Evolutionary conservation across 1,140 invertebrate genomes (phyloP).

Genomic region (Melipona quadrifasciata): DNA sequence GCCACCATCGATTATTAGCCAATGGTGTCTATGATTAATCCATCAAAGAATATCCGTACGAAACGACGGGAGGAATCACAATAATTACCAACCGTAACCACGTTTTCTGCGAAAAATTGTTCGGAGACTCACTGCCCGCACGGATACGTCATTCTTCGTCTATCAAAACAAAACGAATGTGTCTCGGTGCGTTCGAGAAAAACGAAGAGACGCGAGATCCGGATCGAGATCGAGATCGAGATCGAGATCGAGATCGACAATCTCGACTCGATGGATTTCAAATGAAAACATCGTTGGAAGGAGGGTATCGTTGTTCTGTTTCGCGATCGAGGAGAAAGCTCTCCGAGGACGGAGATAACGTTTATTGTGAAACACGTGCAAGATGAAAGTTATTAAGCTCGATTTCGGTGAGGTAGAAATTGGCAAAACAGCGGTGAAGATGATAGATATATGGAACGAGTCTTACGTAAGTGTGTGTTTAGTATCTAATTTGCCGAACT

Average conservation of each 20-base stretch:
- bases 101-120: slow-evolving; percentile 15
- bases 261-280: neutral
- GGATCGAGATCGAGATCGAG: neutral
- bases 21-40: neutral
- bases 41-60: neutral
- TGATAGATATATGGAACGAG: slow-evolving; percentile 69
- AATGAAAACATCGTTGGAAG: neutral
- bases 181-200: neutral
- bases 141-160: slow-evolving; percentile 35
- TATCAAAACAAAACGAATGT: slow-evolving; percentile 52
- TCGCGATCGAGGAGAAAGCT: neutral
- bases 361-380: neutral
- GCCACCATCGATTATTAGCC: neutral
- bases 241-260: neutral
- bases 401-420: slow-evolving; percentile 68
- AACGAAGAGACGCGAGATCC: neutral
- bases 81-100: neutral
- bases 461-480: slow-evolving; percentile 56
- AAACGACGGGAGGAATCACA: neutral
- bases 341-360: neutral
- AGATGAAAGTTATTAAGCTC: slow-evolving; percentile 45
- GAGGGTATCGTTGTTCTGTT: neutral
- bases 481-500: neutral
- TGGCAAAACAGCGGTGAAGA: slow-evolving; percentile 60
- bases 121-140: slow-evolving; percentile 15